phyloP scores from a whole-genome alignment of 2,888 invertebrate genomes.

The Sepioteuthis lessoniana region DNA sequence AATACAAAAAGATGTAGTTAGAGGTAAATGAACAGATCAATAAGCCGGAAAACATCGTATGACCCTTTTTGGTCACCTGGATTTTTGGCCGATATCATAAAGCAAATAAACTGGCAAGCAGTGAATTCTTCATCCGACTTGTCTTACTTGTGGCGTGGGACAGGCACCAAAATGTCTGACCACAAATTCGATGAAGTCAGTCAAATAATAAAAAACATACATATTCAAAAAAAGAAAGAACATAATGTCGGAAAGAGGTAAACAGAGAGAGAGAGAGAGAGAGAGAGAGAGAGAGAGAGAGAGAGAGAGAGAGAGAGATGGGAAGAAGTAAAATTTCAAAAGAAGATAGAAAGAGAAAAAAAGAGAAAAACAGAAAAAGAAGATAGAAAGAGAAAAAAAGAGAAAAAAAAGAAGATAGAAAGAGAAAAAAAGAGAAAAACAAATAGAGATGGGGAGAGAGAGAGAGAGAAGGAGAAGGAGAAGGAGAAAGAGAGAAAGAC shows the following conservation, averaged over 20 bases:
- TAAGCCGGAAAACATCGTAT: neutral
- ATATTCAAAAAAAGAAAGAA: neutral
- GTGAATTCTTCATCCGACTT: neutral
- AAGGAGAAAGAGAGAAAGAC: neutral
- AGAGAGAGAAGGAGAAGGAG: fast-evolving
- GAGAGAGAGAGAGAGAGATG: neutral
- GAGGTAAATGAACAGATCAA: neutral
- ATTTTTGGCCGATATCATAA: neutral
- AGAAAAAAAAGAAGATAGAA: neutral
- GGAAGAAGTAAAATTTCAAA: neutral
- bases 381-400: neutral
- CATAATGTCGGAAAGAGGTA: neutral
- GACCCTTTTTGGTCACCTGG: neutral
- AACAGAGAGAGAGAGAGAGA: neutral
- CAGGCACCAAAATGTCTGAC: neutral
- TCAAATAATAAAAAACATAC: neutral
- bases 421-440: neutral
- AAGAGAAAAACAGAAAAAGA: neutral
- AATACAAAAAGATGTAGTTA: neutral
- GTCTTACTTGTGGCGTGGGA: neutral
- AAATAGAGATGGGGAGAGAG: neutral
- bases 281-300: neutral
- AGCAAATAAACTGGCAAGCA: neutral
- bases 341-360: neutral
- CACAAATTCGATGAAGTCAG: neutral